Conservation (phyloP, 2,888 invertebrate genomes). For the Notodonta dromedarius region DNA sequence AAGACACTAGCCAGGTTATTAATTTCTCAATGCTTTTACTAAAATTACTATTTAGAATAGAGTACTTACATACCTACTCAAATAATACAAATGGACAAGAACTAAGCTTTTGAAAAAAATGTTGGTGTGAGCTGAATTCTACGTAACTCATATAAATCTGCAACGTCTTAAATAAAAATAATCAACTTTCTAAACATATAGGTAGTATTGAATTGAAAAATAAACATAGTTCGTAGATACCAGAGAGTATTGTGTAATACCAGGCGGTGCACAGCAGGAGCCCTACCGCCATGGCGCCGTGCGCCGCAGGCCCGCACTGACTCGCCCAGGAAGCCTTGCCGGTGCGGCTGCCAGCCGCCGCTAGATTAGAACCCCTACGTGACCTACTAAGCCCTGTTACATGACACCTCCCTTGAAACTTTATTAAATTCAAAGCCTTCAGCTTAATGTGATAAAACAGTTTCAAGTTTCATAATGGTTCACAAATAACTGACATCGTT, state of each 20-base stretch:
- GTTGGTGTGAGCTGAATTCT: too few relatives aligned
- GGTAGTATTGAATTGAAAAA: too few relatives aligned
- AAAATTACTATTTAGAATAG: too few relatives aligned
- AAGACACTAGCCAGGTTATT: too few relatives aligned
- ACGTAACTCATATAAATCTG: too few relatives aligned
- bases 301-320: slow-evolving; percentile 46
- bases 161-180: too few relatives aligned
- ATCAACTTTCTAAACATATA: too few relatives aligned
- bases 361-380: slow-evolving; percentile 72
- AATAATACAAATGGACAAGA: too few relatives aligned
- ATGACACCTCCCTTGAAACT: slow-evolving; percentile 40
- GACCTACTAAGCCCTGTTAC: slow-evolving; percentile 56
- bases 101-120: too few relatives aligned
- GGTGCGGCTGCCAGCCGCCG: slow-evolving; percentile 29
- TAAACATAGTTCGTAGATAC: slow-evolving; percentile 45
- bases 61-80: too few relatives aligned
- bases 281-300: slow-evolving; percentile 68
- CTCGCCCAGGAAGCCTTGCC: slow-evolving; percentile 59
- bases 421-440: slow-evolving; percentile 25
- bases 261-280: slow-evolving; percentile 69
- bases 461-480: not conserved
- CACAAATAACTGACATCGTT: not conserved
- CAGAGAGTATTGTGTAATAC: slow-evolving; percentile 76
- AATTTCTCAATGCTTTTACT: too few relatives aligned
- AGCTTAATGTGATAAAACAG: slow-evolving; percentile 10